A percentile compares a stretch with the other conserved stretches of the same genome.
phyloP scores from a whole-genome alignment of 2,888 invertebrate species.

The Sminthurides aquaticus region DNA sequence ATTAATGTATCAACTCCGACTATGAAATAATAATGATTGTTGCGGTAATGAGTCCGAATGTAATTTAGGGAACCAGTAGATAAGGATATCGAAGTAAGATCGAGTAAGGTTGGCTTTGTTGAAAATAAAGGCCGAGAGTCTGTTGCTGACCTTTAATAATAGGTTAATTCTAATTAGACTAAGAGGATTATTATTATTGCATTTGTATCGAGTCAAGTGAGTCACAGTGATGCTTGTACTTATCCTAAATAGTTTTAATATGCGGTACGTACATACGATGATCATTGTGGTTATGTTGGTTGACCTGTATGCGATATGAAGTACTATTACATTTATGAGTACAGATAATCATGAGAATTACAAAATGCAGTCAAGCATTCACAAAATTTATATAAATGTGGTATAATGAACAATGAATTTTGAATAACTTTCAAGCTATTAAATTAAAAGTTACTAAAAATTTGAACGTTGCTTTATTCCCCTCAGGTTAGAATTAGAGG shows the following conservation, averaged over 20 bases:
- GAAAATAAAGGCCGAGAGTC: background rate
- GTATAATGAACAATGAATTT: background rate
- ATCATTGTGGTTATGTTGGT: background rate
- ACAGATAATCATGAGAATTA: background rate
- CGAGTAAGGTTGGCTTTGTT: background rate
- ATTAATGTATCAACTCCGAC: background rate
- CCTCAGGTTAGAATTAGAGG: no score
- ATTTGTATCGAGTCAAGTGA: background rate
- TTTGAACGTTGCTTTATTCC: no score
- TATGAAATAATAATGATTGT: background rate
- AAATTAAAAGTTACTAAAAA: background rate
- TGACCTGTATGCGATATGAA: background rate
- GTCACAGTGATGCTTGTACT: background rate
- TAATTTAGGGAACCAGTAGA: background rate
- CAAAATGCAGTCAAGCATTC: background rate
- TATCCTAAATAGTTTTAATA: background rate
- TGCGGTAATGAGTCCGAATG: background rate
- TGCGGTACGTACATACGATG: background rate
- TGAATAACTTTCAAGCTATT: background rate
- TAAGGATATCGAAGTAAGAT: no score
- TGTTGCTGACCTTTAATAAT: background rate
- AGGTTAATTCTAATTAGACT: background rate
- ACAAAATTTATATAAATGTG: background rate
- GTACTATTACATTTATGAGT: background rate
- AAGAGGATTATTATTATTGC: background rate